phyloP scores from a whole-genome alignment of 2,113 vertebrate genomes.

The Geothlypis trichas region DNA sequence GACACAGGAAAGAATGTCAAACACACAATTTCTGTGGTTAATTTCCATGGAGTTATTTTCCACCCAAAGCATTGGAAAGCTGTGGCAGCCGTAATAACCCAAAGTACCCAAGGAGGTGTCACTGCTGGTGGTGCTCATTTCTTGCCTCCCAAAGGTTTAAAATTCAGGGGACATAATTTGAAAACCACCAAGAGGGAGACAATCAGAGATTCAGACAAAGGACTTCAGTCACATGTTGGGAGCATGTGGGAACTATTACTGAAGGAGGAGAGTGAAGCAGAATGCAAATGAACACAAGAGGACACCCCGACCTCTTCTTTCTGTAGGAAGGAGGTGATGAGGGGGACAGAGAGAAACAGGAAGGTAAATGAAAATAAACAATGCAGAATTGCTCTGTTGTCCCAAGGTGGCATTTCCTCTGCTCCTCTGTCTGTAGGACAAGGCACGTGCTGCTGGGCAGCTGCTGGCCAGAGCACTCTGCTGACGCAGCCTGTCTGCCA shows the following conservation, averaged over 20 bases:
- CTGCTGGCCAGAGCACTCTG: not conserved
- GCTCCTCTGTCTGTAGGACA: fast-evolving
- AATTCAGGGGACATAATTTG: not conserved
- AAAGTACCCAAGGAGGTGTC: not conserved
- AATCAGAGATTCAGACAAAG: not conserved
- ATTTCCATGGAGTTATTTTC: not conserved
- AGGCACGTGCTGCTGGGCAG: not conserved
- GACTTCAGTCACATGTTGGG: not conserved
- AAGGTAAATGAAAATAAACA: not conserved
- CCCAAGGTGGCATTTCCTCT: not conserved
- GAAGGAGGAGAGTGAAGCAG: not conserved
- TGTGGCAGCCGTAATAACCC: not conserved
- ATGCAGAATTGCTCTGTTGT: not conserved
- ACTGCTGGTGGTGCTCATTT: not conserved
- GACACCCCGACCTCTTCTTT: not conserved
- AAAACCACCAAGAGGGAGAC: not conserved
- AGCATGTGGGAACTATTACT: slow-evolving; percentile 33
- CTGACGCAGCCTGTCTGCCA: not conserved
- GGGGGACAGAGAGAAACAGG: not conserved
- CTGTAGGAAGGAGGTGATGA: not conserved
- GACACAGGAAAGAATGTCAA: not conserved
- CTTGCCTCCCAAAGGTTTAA: not conserved
- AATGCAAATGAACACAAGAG: not conserved
- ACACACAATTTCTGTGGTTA: not conserved
- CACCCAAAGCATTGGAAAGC: not conserved